Evolutionary conservation across 2,113 vertebrate species (phyloP).

Genomic region (Numida meleagris): DNA sequence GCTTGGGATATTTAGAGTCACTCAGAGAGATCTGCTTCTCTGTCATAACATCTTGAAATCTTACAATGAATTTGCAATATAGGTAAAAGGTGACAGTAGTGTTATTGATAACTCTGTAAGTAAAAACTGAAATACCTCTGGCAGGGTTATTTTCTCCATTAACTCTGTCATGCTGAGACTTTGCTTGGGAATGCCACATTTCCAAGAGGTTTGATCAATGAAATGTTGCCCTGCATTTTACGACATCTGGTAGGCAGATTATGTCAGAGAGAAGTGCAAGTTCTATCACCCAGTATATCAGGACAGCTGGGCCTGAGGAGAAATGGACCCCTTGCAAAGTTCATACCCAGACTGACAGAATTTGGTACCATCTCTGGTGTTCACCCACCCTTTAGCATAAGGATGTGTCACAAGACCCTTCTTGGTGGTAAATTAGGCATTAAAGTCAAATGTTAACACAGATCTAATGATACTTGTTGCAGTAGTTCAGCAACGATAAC

Average conservation of each 20-base stretch:
- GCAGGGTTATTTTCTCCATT: neutral
- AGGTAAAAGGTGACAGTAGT: neutral
- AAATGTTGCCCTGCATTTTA: neutral
- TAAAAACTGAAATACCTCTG: neutral
- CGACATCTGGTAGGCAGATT: neutral
- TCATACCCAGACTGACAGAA: neutral
- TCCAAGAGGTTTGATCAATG: neutral
- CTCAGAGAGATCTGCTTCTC: neutral
- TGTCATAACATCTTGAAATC: neutral
- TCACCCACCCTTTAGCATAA: conserved; percentile 4
- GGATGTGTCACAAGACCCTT: neutral
- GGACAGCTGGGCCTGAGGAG: neutral
- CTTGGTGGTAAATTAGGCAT: neutral
- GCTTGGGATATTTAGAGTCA: neutral
- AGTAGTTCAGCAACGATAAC: conserved; percentile 30
- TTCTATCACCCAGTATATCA: neutral
- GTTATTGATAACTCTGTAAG: neutral
- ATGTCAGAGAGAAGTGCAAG: neutral
- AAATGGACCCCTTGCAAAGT: neutral
- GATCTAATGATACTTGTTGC: neutral
- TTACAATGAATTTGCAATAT: neutral
- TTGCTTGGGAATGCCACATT: neutral
- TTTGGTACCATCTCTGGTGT: neutral
- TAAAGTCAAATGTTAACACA: neutral
- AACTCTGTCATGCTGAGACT: neutral